Evolutionary conservation across 2,797 vertebrate genomes (phyloP).

Genomic region (Anguilla obscura): DNA sequence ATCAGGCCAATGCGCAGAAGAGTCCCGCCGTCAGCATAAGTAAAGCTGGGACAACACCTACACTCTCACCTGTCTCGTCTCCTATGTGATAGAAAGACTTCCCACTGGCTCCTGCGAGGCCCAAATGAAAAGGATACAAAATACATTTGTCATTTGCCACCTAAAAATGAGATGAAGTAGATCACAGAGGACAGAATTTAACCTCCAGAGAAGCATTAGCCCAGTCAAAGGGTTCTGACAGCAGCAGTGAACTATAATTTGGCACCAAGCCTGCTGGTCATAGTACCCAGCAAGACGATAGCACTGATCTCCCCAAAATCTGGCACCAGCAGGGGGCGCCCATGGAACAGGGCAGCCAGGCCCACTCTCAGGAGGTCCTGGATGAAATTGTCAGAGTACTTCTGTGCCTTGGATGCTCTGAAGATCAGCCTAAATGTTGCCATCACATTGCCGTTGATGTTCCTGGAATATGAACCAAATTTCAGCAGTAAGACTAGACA

Average conservation of each 20-base stretch:
- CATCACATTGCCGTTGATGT: constrained; percentile 75
- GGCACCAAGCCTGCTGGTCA: neutral
- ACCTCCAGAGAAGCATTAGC: neutral
- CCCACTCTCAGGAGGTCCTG: constrained; percentile 77
- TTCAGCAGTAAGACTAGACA: neutral
- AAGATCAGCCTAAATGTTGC: constrained; percentile 80
- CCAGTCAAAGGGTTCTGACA: neutral
- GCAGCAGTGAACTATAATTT: neutral
- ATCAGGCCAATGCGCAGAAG: neutral
- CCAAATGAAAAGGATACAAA: constrained; percentile 23
- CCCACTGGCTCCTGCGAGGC: constrained; percentile 67
- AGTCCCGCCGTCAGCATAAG: neutral
- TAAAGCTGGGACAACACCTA: neutral
- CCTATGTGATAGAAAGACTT: constrained; percentile 73
- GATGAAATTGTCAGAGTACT: constrained; percentile 70
- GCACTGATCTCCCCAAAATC: constrained; percentile 77
- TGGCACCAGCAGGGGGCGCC: constrained; percentile 70
- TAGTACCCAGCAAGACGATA: constrained; percentile 77
- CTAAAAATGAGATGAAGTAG: neutral
- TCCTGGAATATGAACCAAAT: constrained; percentile 62
- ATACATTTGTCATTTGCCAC: neutral
- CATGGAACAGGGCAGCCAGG: constrained; percentile 67
- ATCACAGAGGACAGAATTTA: neutral
- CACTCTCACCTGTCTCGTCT: constrained; percentile 61
- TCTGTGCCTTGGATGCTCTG: constrained; percentile 63